Conservation (phyloP, 2,113 vertebrate genomes). For the Dolichallabes microphthalmus region DNA sequence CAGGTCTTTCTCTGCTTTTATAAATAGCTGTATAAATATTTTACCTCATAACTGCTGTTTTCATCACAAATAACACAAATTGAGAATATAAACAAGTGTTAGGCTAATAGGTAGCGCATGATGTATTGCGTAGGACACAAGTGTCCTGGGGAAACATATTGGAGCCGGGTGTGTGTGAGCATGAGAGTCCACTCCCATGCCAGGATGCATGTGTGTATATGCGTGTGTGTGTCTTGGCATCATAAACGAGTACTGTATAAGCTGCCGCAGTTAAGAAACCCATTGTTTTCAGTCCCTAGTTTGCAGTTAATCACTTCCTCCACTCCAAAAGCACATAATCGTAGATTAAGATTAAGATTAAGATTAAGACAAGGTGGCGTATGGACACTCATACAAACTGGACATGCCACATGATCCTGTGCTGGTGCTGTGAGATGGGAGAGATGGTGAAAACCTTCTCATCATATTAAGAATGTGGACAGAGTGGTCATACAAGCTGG, state of each 20-base stretch:
- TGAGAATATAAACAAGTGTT: conserved; percentile 12
- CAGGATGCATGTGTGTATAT: background rate
- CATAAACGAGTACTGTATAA: background rate
- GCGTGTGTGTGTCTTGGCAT: conserved; percentile 5
- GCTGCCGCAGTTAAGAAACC: conserved; percentile 23
- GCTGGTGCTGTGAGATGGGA: background rate
- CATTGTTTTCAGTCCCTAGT: conserved; percentile 24
- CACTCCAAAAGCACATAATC: conserved; percentile 26
- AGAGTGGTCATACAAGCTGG: background rate
- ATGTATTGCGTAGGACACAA: conserved; percentile 2
- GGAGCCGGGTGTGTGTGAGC: background rate
- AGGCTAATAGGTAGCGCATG: background rate
- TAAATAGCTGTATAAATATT: background rate
- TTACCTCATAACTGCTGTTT: background rate
- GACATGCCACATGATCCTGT: background rate
- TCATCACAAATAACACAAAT: background rate
- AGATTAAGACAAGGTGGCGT: background rate
- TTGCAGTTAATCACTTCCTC: conserved; percentile 39
- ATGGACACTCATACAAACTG: background rate
- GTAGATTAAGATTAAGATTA: conserved; percentile 30
- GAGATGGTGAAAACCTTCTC: background rate
- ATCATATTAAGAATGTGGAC: background rate
- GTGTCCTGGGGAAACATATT: conserved; percentile 4
- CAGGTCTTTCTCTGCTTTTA: background rate
- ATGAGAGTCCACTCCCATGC: background rate